Evolutionary conservation across 1,140 invertebrate species (phyloP).

Genomic region (Scaptomyza pallida): DNA sequence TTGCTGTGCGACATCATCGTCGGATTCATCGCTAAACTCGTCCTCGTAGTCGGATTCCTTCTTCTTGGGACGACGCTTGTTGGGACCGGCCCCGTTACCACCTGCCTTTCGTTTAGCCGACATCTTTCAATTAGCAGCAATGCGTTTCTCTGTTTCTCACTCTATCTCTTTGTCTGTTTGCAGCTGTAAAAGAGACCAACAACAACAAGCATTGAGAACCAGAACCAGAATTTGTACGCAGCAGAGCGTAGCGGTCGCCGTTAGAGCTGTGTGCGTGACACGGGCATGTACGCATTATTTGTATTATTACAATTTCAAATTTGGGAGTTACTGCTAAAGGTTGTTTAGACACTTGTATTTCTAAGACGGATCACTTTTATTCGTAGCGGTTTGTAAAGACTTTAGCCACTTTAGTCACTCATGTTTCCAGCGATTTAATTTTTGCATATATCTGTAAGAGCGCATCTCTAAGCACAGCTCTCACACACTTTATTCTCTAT

Average conservation of each 20-base stretch:
- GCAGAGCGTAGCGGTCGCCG: conserved; percentile 52
- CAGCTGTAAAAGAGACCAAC: conserved; percentile 55
- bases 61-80: conserved; percentile 85
- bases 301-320: not conserved
- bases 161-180: conserved; percentile 38
- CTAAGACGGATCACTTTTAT: too few relatives aligned
- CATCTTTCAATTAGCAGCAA: conserved; percentile 61
- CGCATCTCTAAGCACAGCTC: conserved; percentile 47
- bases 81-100: conserved; percentile 76
- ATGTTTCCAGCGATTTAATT: conserved; percentile 1
- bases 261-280: conserved; percentile 31
- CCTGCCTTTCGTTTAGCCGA: conserved; percentile 82
- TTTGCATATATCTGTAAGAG: not conserved
- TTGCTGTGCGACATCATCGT: conserved; percentile 61
- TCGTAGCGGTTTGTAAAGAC: too few relatives aligned
- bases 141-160: conserved; percentile 14
- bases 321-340: too few relatives aligned
- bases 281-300: not conserved
- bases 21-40: conserved; percentile 84
- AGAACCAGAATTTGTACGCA: conserved; percentile 59
- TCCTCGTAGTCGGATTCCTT: conserved; percentile 85
- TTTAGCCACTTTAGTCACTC: too few relatives aligned
- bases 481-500: conserved; percentile 36
- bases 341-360: too few relatives aligned
- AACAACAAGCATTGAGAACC: conserved; percentile 33